Conservation (phyloP, 2,888 invertebrate genomes). For the Yponomeuta cagnagella region DNA sequence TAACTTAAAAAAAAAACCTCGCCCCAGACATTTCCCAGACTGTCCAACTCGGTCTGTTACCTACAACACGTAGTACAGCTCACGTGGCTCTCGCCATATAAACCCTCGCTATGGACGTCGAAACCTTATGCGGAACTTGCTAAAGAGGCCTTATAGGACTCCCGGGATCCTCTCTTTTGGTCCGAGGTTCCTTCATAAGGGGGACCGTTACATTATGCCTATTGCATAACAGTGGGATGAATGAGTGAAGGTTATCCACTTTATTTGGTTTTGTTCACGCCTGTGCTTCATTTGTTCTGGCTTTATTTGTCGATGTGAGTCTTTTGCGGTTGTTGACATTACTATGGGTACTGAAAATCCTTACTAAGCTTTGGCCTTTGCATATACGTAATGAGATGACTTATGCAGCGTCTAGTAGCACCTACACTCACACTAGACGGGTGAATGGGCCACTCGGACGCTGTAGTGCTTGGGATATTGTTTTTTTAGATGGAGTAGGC, state of each 20-base stretch:
- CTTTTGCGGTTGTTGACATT: neutral
- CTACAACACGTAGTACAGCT: neutral
- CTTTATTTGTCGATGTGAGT: neutral
- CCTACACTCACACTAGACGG: too few relatives aligned
- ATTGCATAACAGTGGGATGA: conserved; percentile 5
- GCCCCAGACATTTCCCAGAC: neutral
- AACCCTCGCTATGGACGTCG: neutral
- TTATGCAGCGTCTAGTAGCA: too few relatives aligned
- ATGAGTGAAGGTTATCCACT: conserved; percentile 3
- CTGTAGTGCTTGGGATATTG: too few relatives aligned
- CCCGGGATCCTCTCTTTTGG: conserved; percentile 3
- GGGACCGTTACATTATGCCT: neutral
- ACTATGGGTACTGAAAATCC: too few relatives aligned
- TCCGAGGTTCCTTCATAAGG: neutral
- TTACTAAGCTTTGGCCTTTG: too few relatives aligned
- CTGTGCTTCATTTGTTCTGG: neutral
- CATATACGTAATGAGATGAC: too few relatives aligned
- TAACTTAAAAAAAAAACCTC: too few relatives aligned
- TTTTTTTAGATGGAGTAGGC: too few relatives aligned
- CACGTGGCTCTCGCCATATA: neutral
- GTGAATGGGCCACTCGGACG: too few relatives aligned
- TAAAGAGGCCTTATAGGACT: conserved; percentile 6
- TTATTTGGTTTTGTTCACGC: conserved; percentile 7
- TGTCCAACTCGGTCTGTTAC: neutral
- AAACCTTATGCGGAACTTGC: conserved; percentile 4